These are phyloP conservation scores for Chrysolina oricalcia DNA, from an alignment of 2,888 invertebrate species.

Conservation along the genomic window DNA sequence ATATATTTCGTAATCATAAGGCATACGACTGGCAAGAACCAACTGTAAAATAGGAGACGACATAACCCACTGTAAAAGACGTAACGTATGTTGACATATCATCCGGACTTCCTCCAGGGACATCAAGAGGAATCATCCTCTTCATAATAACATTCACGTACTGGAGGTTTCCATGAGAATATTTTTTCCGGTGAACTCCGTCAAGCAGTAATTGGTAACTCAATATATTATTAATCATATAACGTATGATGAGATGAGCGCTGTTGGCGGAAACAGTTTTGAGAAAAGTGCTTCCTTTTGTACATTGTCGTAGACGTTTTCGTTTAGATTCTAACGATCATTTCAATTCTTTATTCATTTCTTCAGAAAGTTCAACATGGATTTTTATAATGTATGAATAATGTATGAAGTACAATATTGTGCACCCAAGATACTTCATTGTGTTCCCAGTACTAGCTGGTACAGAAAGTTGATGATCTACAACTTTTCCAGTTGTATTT, in stretches of 20 bases:
- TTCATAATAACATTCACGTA: constrained; percentile 33
- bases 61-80: constrained; percentile 58
- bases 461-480: too few species aligned
- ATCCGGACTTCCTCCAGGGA: constrained; percentile 60
- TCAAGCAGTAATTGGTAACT: constrained; percentile 8
- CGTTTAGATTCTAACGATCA: too few species aligned
- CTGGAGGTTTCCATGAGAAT: constrained; percentile 6
- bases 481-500: too few species aligned
- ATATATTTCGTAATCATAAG: constrained; percentile 28
- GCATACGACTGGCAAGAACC: constrained; percentile 33
- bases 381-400: too few species aligned
- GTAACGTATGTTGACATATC: constrained; percentile 62
- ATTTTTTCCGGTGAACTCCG: not conserved
- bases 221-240: not conserved
- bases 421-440: too few species aligned
- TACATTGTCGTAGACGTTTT: too few species aligned
- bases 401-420: too few species aligned
- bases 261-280: not conserved
- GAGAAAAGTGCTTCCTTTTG: not conserved
- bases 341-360: not conserved
- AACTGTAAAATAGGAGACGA: constrained; percentile 42
- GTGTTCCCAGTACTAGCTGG: too few species aligned
- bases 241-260: not conserved
- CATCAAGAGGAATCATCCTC: constrained; percentile 28
- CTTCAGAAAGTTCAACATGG: not conserved